phyloP scores from a whole-genome alignment of 1,140 invertebrate species.

The Protaetia brevitarsis region DNA sequence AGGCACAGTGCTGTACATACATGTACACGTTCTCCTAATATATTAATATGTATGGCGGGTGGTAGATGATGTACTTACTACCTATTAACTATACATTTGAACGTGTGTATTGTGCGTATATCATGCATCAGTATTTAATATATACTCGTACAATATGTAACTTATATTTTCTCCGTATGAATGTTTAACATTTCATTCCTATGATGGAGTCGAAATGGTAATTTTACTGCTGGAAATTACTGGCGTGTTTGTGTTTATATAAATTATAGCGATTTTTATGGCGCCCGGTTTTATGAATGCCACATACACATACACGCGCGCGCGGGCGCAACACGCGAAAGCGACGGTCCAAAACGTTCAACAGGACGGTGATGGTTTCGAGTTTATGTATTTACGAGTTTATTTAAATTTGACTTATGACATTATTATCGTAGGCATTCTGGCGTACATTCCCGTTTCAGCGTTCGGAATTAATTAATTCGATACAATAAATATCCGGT shows the following conservation, averaged over 20 bases:
- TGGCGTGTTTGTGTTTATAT: conserved; percentile 1
- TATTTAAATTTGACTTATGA: conserved; percentile 20
- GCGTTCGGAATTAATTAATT: not conserved
- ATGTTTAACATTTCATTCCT: conserved; percentile 16
- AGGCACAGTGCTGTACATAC: not conserved
- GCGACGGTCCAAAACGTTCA: not conserved
- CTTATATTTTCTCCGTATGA: not conserved
- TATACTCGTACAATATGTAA: too few species aligned
- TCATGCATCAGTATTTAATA: too few species aligned
- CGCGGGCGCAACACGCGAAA: too few species aligned
- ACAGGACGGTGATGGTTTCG: not conserved
- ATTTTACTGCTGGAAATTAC: conserved; percentile 21
- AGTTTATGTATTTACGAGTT: conserved; percentile 21
- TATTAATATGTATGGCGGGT: not conserved
- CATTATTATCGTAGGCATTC: conserved; percentile 5
- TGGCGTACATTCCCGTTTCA: not conserved
- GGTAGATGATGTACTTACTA: not conserved
- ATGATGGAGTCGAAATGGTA: conserved; percentile 5
- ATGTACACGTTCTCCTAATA: not conserved
- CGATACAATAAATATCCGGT: not conserved
- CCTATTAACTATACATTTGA: not conserved
- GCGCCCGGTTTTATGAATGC: conserved; percentile 15
- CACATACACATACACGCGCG: not conserved
- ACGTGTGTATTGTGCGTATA: too few species aligned
- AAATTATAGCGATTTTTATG: conserved; percentile 18